Conservation (phyloP, 2,113 vertebrate species). For the Smithornis capensis region DNA sequence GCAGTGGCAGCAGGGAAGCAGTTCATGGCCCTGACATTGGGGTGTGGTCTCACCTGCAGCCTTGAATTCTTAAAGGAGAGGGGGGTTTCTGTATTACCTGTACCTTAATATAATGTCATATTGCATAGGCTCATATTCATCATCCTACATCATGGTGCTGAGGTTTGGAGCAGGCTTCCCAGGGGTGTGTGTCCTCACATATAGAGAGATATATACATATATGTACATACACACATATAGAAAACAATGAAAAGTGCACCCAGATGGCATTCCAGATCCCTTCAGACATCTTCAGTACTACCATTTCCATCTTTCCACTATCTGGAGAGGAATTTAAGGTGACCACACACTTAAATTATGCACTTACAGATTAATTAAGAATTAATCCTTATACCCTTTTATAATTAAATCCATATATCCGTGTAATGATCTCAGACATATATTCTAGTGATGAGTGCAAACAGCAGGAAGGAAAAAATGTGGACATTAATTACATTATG, state of each 20-base stretch:
- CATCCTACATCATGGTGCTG: background rate
- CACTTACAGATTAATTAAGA: background rate
- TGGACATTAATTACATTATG: background rate
- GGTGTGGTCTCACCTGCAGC: background rate
- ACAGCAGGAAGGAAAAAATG: background rate
- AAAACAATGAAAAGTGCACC: background rate
- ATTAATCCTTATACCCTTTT: background rate
- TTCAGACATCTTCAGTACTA: background rate
- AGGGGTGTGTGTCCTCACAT: background rate
- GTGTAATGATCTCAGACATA: background rate
- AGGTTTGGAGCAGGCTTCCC: background rate
- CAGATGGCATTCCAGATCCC: background rate
- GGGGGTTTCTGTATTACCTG: background rate
- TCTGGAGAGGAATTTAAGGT: background rate
- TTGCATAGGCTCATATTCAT: background rate
- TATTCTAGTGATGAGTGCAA: background rate
- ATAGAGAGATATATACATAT: too few species aligned
- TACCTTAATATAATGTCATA: background rate
- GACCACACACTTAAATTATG: background rate
- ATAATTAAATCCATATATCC: background rate
- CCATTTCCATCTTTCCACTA: background rate
- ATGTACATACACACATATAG: fast-evolving
- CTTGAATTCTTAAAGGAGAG: background rate
- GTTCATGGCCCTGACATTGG: background rate
- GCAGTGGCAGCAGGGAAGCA: background rate